Percentiles rank a stretch among this genome's conserved stretches.
phyloP scores from a whole-genome alignment of 2,797 vertebrate genomes.

The Emys orbicularis region DNA sequence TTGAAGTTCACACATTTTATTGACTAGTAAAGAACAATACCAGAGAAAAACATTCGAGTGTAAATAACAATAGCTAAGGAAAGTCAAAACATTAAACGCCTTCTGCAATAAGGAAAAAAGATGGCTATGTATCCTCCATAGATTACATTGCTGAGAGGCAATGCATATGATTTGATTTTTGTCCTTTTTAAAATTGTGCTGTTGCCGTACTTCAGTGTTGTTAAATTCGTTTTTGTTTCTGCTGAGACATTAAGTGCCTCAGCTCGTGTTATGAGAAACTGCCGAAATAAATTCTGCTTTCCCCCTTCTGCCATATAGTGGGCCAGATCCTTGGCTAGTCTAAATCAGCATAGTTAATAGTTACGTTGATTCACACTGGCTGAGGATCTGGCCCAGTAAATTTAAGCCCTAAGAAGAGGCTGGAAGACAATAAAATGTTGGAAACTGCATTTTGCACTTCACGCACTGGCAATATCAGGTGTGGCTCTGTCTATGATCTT shows the following conservation, averaged over 20 bases:
- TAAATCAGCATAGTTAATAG: background rate
- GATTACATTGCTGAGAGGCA: slow-evolving; percentile 6
- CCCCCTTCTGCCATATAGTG: background rate
- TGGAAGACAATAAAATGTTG: background rate
- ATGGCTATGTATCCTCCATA: background rate
- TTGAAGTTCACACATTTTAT: accelerated
- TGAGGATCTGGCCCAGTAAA: background rate
- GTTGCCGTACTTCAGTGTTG: slow-evolving; percentile 40
- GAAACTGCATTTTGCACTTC: slow-evolving; percentile 11
- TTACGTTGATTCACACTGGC: background rate
- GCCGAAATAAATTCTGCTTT: slow-evolving; percentile 28
- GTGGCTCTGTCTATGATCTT: background rate
- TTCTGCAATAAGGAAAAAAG: background rate
- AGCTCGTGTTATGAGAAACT: slow-evolving; percentile 22
- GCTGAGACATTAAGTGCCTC: slow-evolving; percentile 54
- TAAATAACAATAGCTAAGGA: slow-evolving; percentile 17
- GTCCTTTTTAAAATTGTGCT: slow-evolving; percentile 21
- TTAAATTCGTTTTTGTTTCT: slow-evolving; percentile 61
- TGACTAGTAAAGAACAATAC: background rate
- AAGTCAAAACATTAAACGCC: background rate
- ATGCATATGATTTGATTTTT: slow-evolving; percentile 22
- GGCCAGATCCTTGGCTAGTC: background rate
- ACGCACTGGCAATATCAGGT: background rate
- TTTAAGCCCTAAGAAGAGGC: background rate
- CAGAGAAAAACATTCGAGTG: background rate